A percentile compares a stretch with the other conserved stretches of the same genome.
Evolutionary conservation across 1,140 invertebrate genomes (phyloP).

Genomic region (Harpegnathos saltator): DNA sequence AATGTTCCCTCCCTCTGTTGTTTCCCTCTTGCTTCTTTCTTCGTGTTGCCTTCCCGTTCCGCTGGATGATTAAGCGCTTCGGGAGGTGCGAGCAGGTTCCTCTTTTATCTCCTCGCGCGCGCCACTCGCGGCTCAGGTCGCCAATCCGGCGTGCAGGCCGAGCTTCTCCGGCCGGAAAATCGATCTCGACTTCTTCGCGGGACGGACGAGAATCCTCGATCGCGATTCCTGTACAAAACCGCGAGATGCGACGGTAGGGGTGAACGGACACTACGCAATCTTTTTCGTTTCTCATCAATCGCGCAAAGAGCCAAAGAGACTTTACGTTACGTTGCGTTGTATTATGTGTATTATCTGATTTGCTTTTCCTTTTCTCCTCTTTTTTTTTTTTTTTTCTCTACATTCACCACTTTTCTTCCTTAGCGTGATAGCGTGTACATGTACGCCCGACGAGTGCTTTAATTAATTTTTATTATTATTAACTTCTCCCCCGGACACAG

Average conservation of each 20-base stretch:
- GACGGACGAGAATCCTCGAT: not conserved
- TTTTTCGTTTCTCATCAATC: conserved; percentile 52
- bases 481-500: not conserved
- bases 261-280: not conserved
- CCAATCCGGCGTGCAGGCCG: conserved; percentile 32
- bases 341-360: conserved; percentile 74
- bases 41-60: too few species aligned
- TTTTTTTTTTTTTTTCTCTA: too few species aligned
- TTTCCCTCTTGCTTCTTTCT: too few species aligned
- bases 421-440: conserved; percentile 49
- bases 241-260: not conserved
- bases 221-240: conserved; percentile 39
- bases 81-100: too few species aligned
- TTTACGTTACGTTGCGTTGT: conserved; percentile 73
- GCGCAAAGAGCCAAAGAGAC: conserved; percentile 70
- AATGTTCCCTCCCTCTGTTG: too few species aligned
- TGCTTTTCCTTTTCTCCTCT: too few species aligned
- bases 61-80: too few species aligned
- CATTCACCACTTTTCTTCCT: too few species aligned
- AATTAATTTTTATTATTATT: conserved; percentile 72
- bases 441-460: conserved; percentile 73
- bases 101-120: too few species aligned
- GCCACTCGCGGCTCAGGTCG: not conserved
- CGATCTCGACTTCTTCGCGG: conserved; percentile 1
- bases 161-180: conserved; percentile 17